These are phyloP conservation scores for Littorina saxatilis DNA, from an alignment of 1,140 invertebrate genomes.

Conservation along the genomic window DNA sequence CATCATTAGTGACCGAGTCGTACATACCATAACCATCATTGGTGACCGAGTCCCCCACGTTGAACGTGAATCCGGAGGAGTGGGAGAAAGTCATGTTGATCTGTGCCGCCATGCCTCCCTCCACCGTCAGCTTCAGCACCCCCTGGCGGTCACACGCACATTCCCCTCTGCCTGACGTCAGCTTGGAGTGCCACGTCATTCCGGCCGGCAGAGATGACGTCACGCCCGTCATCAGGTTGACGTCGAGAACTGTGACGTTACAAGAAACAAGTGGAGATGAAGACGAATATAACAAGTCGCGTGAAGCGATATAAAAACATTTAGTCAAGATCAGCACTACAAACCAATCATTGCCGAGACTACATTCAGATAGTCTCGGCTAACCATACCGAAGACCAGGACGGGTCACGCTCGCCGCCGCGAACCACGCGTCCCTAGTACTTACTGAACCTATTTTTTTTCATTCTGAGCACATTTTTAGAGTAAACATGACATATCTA, in stretches of 20 bases:
- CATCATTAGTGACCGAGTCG: no score
- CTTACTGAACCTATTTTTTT: no score
- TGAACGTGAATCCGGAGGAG: slow-evolving; percentile 33
- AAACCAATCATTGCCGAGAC: no score
- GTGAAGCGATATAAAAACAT: no score
- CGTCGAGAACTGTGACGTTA: neutral
- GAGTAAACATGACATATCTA: no score
- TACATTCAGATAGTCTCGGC: no score
- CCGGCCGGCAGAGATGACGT: slow-evolving; percentile 1
- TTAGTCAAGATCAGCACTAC: no score
- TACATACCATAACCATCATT: slow-evolving; percentile 39
- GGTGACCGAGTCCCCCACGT: slow-evolving; percentile 38
- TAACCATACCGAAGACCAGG: no score
- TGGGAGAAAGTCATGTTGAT: slow-evolving; percentile 16
- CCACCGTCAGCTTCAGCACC: slow-evolving; percentile 27
- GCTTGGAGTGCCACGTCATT: neutral
- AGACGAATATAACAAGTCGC: no score
- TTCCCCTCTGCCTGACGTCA: neutral
- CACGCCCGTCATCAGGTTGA: neutral
- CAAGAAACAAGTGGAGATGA: neutral
- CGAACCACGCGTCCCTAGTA: no score
- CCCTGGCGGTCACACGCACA: slow-evolving; percentile 22
- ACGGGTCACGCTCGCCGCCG: no score
- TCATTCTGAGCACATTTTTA: no score
- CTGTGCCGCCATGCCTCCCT: neutral